Evolutionary conservation across 2,888 invertebrate species (phyloP), one percentile per base, ranked within the genome.

Genomic region (Synanthedon tipuliformis): DNA sequence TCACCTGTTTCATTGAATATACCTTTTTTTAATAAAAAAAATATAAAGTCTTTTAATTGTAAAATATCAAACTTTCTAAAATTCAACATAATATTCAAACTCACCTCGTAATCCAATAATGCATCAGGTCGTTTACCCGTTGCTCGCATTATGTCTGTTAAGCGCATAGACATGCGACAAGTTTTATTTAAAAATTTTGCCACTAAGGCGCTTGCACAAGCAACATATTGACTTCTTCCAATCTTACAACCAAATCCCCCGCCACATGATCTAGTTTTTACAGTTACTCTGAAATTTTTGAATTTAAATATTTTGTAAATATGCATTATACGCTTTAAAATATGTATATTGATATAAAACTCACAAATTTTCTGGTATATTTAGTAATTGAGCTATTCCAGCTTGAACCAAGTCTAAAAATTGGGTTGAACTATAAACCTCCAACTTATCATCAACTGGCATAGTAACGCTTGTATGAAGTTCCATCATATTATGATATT

Each of bases 401-500:
- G 72, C 61, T 62, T 92, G 92, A 5, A 72, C 69, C 1, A 75
- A 62, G 56, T 90, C 89, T 57, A 90, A 81, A 74, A 81, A 89
- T 61, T 92, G 92, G 0, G 89, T 73, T 0, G 90, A 63, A 0
- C 89, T 73, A 61, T 83, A 89, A 0, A 93, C 87, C 51, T 90
- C 89, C 55, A 92, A 69, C 0, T 90, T 90, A 64, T 92, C 91
- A 67, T 93, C 93, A 2, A 76, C 78, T 0, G 93, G 93, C 34
- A 88, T 66, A 10, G 89, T 88, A 3, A 90, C 77, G 60, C 89
- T 89, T 5, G 80, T 79, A 51, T 91, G 88, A 0, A 90, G 89
- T 69, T 93, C 93, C 89, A 93, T 90, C 34, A 89, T 83, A 59
- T 89, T 91, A 64, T 93, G 92, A 63, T 90, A 91, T 64, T 93